Evolutionary conservation across 2,888 invertebrate genomes (phyloP).

Genomic region (Drosophila sordidula): DNA sequence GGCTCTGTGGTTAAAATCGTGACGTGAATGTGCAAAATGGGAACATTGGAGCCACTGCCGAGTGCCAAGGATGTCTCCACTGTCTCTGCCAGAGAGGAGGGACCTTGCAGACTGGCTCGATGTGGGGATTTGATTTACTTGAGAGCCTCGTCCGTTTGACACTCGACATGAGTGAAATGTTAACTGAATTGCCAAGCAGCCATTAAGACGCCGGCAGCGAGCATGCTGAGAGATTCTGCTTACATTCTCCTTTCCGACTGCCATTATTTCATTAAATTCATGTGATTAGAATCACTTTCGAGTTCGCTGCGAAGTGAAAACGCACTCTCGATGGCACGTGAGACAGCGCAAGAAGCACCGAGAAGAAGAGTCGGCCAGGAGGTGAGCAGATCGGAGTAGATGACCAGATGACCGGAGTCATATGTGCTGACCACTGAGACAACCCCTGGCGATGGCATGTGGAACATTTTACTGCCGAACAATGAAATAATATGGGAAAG

Average conservation of each 20-base stretch:
- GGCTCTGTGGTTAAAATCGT: constrained; percentile 82
- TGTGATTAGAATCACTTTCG: constrained; percentile 76
- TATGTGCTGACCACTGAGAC: constrained; percentile 32
- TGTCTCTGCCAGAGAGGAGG: constrained; percentile 20
- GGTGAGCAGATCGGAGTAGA: constrained; percentile 31
- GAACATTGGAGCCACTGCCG: constrained; percentile 34
- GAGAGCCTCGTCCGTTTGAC: constrained; percentile 47
- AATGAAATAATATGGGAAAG: constrained; percentile 69
- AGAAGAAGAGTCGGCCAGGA: constrained; percentile 45
- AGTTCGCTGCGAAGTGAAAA: constrained; percentile 67
- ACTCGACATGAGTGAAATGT: constrained; percentile 63
- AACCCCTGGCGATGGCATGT: constrained; percentile 43
- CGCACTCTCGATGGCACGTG: constrained; percentile 77
- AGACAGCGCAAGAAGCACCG: constrained; percentile 41
- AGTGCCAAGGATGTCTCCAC: constrained; percentile 37
- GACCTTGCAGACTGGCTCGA: constrained; percentile 59
- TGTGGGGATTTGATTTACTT: constrained; percentile 58
- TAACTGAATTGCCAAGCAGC: constrained; percentile 15
- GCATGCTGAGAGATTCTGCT: constrained; percentile 43
- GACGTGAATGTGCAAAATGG: constrained; percentile 75
- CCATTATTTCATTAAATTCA: constrained; percentile 69
- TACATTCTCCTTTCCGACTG: constrained; percentile 60
- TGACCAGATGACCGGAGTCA: constrained; percentile 36
- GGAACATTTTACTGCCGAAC: constrained; percentile 56
- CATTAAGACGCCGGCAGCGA: constrained; percentile 5